phyloP scores from a whole-genome alignment of 1,140 invertebrate genomes.

The Drosophila equinoxialis region DNA sequence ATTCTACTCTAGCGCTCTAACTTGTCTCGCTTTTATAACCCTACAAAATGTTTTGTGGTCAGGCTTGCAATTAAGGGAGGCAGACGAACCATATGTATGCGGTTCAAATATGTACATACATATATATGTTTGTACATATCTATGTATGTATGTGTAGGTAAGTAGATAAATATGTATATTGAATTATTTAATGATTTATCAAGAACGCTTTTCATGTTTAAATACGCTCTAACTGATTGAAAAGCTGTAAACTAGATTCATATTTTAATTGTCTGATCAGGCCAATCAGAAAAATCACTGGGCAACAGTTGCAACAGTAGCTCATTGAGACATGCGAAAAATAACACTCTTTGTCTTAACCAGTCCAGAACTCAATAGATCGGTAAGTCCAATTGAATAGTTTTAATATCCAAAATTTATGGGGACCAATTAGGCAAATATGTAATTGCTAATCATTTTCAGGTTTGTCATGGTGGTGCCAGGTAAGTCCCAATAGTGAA shows the following conservation, averaged over 20 bases:
- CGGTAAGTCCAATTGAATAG: too few species aligned
- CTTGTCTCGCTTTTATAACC: constrained; percentile 11
- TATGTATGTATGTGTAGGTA: background rate
- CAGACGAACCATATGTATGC: constrained; percentile 11
- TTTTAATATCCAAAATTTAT: too few species aligned
- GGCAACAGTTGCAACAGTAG: too few species aligned
- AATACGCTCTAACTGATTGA: background rate
- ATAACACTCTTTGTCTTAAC: too few species aligned
- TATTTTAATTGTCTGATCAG: too few species aligned
- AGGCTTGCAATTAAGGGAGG: constrained; percentile 15
- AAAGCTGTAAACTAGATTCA: background rate
- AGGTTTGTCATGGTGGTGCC: too few species aligned
- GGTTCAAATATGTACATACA: background rate
- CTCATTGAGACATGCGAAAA: too few species aligned
- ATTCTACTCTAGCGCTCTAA: constrained; percentile 1
- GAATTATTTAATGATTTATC: constrained; percentile 18
- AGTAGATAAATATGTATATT: constrained; percentile 5
- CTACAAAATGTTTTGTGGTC: constrained; percentile 13
- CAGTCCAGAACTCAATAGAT: too few species aligned
- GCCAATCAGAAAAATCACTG: too few species aligned
- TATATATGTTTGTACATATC: background rate
- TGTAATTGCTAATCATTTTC: too few species aligned
- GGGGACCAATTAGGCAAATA: too few species aligned
- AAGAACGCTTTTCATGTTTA: constrained; percentile 1
- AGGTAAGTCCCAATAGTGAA: too few species aligned